A percentile compares a stretch with the other conserved stretches of the same genome.
These are phyloP conservation scores for Drosophila kohkoa DNA, from an alignment of 1,140 invertebrate genomes.

Conservation along the genomic window DNA sequence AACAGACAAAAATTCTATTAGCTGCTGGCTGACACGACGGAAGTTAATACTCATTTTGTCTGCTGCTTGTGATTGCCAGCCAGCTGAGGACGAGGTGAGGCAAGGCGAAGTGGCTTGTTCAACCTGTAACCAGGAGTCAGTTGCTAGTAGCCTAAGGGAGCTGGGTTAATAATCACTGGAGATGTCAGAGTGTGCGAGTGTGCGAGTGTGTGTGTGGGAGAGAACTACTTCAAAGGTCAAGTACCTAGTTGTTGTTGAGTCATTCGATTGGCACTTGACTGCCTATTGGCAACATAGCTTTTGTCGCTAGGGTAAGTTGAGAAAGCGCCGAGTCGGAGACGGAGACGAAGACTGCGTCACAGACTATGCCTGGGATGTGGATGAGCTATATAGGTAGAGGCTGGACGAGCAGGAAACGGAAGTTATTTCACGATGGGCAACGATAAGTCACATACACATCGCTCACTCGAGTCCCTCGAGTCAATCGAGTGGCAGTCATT, in stretches of 20 bases:
- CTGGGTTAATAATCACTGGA: constrained; percentile 55
- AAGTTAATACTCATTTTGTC: constrained; percentile 69
- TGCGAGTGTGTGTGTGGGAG: background rate
- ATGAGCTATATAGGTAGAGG: constrained; percentile 3
- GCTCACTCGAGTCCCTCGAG: background rate
- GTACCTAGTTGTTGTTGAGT: constrained; percentile 53
- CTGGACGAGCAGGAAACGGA: constrained; percentile 60
- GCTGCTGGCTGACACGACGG: constrained; percentile 44
- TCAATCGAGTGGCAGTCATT: constrained; percentile 15
- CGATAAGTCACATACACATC: constrained; percentile 76
- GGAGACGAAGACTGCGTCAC: background rate
- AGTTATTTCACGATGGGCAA: constrained; percentile 64
- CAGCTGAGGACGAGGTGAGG: constrained; percentile 27
- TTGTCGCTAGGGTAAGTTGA: constrained; percentile 30
- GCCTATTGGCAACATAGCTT: constrained; percentile 29
- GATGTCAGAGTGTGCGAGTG: background rate
- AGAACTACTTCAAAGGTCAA: constrained; percentile 68
- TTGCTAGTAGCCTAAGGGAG: background rate
- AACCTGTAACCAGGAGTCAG: constrained; percentile 12
- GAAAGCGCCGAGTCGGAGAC: background rate
- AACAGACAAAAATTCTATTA: constrained; percentile 79
- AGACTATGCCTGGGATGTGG: no score
- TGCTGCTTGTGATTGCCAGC: constrained; percentile 44
- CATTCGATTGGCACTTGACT: constrained; percentile 58
- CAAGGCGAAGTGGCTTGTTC: background rate